Base-by-base conservation (phyloP, 1,140 invertebrate species). In the Scaptomyza hsui region DNA sequence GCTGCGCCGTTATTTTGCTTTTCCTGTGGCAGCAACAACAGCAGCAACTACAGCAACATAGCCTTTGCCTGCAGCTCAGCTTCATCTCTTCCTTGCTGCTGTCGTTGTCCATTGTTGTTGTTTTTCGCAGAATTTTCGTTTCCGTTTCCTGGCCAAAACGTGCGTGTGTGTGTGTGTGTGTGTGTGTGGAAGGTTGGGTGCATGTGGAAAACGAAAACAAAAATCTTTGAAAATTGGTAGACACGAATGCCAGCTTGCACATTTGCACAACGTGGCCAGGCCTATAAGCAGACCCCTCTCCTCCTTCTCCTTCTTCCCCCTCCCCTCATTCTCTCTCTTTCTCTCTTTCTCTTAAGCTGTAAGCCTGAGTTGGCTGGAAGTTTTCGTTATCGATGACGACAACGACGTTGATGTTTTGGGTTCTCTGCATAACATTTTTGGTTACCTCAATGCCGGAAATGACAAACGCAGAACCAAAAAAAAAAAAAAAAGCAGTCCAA, bases 51-150 rank as follows among this genome's bases (percentile, higher is more conserved):
- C 19, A 21, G 19, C 26, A 6, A 6, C 16, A 24, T 35, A 48
- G 42, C 37, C 53, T 49, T 55, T 53, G 82, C 65, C 62, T 65
- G 61, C 75, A 53, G 67, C 75, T 64, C 48, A 67, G 24, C 68
- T 75, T 62, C 52, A 55, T 1, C 73, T 77, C 74, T 59, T 77
- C 53, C 59, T 59, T 55, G 62, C 61, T 77, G 73, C 61, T 79
- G 57, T 67, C 53, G 70, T 51, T 77, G 21, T 47, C 72, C 60
- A 59, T 75, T 56, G 60, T 75, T 77, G 73, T 85, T 85, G 77
- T 81, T 88, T 86, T 88, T 82, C 78, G 83, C 82, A 88, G 83
- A 88, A 88, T 75, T 88, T 88, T 88, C 78, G 82, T 88, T 88
- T 88, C 82, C 82, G 82, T 89, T 88, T 88, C 82, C 82, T 88